Percentiles rank a stretch among this genome's conserved stretches.
Conservation (phyloP, 2,888 invertebrate genomes). For the Drosophila greeni region DNA sequence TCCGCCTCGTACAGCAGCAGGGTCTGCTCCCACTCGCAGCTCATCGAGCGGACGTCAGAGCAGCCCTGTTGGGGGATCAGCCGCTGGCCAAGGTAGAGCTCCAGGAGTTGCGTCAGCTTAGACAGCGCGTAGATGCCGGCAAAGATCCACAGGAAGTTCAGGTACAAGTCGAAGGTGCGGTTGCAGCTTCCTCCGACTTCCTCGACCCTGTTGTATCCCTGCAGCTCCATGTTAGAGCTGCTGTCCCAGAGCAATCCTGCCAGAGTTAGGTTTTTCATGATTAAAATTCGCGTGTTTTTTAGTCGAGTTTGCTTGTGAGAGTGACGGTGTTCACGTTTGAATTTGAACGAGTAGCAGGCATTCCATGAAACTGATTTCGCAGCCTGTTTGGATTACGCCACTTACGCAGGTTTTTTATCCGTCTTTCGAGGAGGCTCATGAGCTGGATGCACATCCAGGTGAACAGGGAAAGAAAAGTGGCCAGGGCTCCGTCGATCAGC, state of each 20-base stretch:
- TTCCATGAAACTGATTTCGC: neutral
- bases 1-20: slow-evolving; percentile 49
- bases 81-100: slow-evolving; percentile 56
- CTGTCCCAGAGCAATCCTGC: slow-evolving; percentile 27
- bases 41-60: slow-evolving; percentile 44
- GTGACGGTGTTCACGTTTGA: slow-evolving; percentile 12
- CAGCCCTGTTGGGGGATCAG: slow-evolving; percentile 27
- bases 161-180: slow-evolving; percentile 52
- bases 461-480: slow-evolving; percentile 10
- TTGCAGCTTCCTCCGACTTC: neutral
- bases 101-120: slow-evolving; percentile 60
- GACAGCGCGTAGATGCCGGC: slow-evolving; percentile 64
- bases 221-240: slow-evolving; percentile 21
- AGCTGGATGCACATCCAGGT: slow-evolving; percentile 9
- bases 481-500: slow-evolving; percentile 18
- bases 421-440: neutral
- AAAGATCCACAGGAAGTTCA: slow-evolving; percentile 67
- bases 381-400: slow-evolving; percentile 6
- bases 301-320: slow-evolving; percentile 17
- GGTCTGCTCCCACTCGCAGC: slow-evolving; percentile 58
- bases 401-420: slow-evolving; percentile 8
- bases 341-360: slow-evolving; percentile 5
- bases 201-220: neutral
- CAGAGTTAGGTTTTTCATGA: slow-evolving; percentile 13
- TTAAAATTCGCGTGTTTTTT: slow-evolving; percentile 16